Evolutionary conservation across 2,797 vertebrate genomes (phyloP), one percentile per base, ranked within the genome.

Genomic region (Acanthurus tractus): DNA sequence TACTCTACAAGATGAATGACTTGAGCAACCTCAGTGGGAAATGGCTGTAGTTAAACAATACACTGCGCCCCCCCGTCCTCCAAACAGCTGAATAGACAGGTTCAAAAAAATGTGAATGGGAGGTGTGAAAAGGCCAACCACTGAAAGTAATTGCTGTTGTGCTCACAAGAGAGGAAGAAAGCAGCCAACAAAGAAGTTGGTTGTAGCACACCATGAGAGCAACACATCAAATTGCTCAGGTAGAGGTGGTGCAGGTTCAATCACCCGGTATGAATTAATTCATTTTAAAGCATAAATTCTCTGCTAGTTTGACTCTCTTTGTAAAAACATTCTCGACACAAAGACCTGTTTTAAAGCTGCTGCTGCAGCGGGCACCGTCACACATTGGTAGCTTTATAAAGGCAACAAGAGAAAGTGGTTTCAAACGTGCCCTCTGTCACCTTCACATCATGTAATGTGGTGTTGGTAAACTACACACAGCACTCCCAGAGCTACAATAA

Each of bases 101-200:
- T 64, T 85, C 42, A 74, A 79, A 85, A 82, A 83, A 82, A 81
- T 38, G 82, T 71, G 81, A 89, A 90, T 83, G 82, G 84, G 42
- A 82, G 82, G 69, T 79, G 78, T 78, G 84, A 87, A 86, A 90
- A 86, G 86, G 76, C 81, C 81, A 86, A 74, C 67, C 38, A 65
- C 76, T 53, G 71, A 88, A 92, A 83, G 83, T 89, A 91, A 93
- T 91, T 86, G 86, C 77, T 71, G 78, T 62, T 88, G 77, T 91
- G 89, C 73, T 91, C 85, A 82, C 75, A 25, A 69, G 77, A 79
- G 70, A 78, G 82, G 84, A 78, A 73, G 62, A 84, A 85, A 88
- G 82, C 73, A 86, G 64, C 78, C 76, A 72, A 71, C 69, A 85
- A 74, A 78, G 80, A 70, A 76, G 72, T 79, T 83, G 78, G 86